Evolutionary conservation across 2,113 vertebrate species (phyloP).

Genomic region (Pluvianellus socialis): DNA sequence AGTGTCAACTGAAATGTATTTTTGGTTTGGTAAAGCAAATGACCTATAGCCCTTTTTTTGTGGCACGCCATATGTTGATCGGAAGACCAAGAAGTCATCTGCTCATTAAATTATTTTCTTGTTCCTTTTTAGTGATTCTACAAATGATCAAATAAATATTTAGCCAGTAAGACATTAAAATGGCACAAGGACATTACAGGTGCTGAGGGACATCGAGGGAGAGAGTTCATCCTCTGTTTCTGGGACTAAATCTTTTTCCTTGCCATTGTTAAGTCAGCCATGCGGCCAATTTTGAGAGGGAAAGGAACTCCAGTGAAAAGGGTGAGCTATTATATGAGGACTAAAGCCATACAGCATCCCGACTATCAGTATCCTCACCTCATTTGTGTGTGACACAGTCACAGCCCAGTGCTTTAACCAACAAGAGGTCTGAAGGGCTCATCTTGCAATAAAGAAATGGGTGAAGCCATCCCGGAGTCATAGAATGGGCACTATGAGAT

Average conservation of each 20-base stretch:
- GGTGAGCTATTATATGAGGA: background rate
- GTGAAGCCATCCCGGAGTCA: background rate
- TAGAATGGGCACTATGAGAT: background rate
- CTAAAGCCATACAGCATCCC: background rate
- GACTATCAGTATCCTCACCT: background rate
- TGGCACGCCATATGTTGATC: rapidly evolving
- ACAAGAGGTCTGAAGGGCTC: background rate
- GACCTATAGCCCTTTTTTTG: background rate
- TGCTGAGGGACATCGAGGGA: background rate
- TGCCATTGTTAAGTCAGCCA: background rate
- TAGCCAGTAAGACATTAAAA: background rate
- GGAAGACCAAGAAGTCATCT: background rate
- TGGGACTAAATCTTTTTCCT: background rate
- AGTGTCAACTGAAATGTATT: background rate
- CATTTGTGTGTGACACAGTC: background rate
- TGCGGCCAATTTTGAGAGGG: background rate
- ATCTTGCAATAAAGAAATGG: background rate
- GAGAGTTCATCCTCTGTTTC: background rate
- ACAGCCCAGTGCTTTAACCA: background rate
- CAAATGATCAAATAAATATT: background rate
- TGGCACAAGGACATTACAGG: background rate
- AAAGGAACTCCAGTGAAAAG: background rate
- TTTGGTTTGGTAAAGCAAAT: background rate
- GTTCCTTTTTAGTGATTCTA: background rate
- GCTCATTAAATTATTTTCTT: background rate